phyloP scores from a whole-genome alignment of 1,140 invertebrate genomes.

The Drosophila albomicans region DNA sequence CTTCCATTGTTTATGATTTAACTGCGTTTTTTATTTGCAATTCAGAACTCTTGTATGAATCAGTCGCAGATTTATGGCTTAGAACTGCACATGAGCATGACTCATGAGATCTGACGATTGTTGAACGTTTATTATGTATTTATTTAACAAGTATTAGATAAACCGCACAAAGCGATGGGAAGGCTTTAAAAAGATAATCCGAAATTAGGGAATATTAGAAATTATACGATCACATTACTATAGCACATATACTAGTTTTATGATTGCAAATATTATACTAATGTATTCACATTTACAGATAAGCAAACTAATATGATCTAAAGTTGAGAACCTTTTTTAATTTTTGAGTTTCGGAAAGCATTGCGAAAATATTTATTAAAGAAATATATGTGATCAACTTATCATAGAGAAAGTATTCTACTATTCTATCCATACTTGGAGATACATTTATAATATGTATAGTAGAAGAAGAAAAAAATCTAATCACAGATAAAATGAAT shows the following conservation, averaged over 20 bases:
- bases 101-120: not conserved
- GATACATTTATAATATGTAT: too few species aligned
- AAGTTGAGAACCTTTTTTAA: too few species aligned
- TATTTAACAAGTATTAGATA: not conserved
- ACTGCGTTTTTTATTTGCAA: constrained; percentile 7
- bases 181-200: not conserved
- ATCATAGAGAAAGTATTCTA: too few species aligned
- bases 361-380: too few species aligned
- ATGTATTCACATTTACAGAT: too few species aligned
- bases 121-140: not conserved
- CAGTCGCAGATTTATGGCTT: constrained; percentile 16
- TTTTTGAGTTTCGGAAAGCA: too few species aligned
- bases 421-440: too few species aligned
- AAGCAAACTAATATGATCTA: too few species aligned
- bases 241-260: not conserved
- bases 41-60: constrained; percentile 1
- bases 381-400: too few species aligned
- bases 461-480: too few species aligned
- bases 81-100: constrained; percentile 5
- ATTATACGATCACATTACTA: not conserved
- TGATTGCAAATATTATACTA: not conserved
- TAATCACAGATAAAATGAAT: not conserved
- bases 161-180: too few species aligned
- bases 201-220: too few species aligned
- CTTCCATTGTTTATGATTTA: constrained; percentile 25